phyloP scores from a whole-genome alignment of 2,113 vertebrate genomes.

The Phodopus roborovskii region DNA sequence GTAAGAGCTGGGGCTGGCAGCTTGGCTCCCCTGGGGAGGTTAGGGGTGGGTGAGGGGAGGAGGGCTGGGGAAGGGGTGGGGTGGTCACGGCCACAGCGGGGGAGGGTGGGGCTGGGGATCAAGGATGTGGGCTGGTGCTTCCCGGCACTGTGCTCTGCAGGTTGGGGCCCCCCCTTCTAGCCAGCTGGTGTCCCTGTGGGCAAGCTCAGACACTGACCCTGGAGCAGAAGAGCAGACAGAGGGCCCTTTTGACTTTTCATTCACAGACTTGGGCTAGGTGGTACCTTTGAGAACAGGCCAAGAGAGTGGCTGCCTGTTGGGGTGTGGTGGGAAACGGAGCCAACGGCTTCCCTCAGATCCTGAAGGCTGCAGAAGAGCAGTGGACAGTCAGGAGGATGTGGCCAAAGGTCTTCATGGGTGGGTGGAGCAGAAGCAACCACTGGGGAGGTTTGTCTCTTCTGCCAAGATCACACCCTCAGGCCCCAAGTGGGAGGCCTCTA shows the following conservation, averaged over 20 bases:
- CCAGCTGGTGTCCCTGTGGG: slow-evolving; percentile 69
- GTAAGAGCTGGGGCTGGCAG: slow-evolving; percentile 80
- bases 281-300: slow-evolving; percentile 74
- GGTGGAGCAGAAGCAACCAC: slow-evolving; percentile 74
- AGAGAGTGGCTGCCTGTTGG: slow-evolving; percentile 58
- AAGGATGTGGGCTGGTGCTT: slow-evolving; percentile 82
- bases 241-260: slow-evolving; percentile 60
- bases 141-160: slow-evolving; percentile 76
- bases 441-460: slow-evolving; percentile 65
- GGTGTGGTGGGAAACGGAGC: slow-evolving; percentile 74
- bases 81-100: slow-evolving; percentile 76
- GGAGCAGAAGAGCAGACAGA: slow-evolving; percentile 68
- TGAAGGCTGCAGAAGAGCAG: slow-evolving; percentile 54
- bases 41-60: slow-evolving; percentile 70
- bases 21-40: slow-evolving; percentile 76
- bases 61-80: slow-evolving; percentile 75
- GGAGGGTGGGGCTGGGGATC: slow-evolving; percentile 80
- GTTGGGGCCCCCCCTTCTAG: slow-evolving; percentile 76
- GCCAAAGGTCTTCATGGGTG: slow-evolving; percentile 78
- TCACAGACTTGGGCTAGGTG: slow-evolving; percentile 47
- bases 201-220: slow-evolving; percentile 77
- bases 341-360: slow-evolving; percentile 72
- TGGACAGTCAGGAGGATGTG: slow-evolving; percentile 68
- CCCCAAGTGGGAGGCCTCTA: slow-evolving; percentile 75
- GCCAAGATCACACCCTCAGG: slow-evolving; percentile 73